These are phyloP conservation scores for Mythimna impura DNA, from an alignment of 2,888 invertebrate genomes.

Conservation along the genomic window DNA sequence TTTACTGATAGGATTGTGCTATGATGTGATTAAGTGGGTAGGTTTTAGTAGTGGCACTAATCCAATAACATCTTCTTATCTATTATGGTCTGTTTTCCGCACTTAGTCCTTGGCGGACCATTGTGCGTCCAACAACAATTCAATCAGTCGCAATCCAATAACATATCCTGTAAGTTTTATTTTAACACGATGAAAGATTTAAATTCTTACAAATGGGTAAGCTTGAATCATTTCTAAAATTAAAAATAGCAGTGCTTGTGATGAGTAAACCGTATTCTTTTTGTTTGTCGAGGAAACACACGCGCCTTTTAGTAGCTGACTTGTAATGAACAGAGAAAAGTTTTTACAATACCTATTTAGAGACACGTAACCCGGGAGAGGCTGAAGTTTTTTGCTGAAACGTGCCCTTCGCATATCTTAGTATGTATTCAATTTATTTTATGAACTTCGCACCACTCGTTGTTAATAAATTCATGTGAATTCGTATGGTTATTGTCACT, in stretches of 20 bases:
- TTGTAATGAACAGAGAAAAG: slow-evolving; percentile 33
- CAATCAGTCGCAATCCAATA: too few relatives aligned
- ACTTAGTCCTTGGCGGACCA: too few relatives aligned
- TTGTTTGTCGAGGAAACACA: slow-evolving; percentile 11
- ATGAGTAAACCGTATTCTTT: slow-evolving; percentile 1
- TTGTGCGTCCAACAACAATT: too few relatives aligned
- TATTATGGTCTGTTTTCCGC: too few relatives aligned
- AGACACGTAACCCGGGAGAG: slow-evolving; percentile 1
- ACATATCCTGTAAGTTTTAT: background rate
- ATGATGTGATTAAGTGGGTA: slow-evolving; percentile 17
- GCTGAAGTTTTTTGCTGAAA: slow-evolving; percentile 24
- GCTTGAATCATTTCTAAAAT: background rate
- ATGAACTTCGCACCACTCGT: slow-evolving; percentile 19
- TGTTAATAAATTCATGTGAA: slow-evolving; percentile 36
- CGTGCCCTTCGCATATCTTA: slow-evolving; percentile 18
- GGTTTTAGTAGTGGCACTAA: slow-evolving; percentile 26
- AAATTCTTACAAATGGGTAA: background rate
- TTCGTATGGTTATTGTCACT: slow-evolving; percentile 1
- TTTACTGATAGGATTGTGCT: slow-evolving; percentile 25
- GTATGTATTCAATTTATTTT: slow-evolving; percentile 45
- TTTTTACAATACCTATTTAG: slow-evolving; percentile 50
- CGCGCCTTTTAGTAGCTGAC: slow-evolving; percentile 4
- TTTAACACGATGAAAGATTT: background rate
- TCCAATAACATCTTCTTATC: slow-evolving; percentile 12
- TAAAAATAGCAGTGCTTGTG: background rate